Evolutionary conservation across 2,113 vertebrate genomes (phyloP), one percentile per base, ranked within the genome.

Genomic region (Blennius ocellaris): DNA sequence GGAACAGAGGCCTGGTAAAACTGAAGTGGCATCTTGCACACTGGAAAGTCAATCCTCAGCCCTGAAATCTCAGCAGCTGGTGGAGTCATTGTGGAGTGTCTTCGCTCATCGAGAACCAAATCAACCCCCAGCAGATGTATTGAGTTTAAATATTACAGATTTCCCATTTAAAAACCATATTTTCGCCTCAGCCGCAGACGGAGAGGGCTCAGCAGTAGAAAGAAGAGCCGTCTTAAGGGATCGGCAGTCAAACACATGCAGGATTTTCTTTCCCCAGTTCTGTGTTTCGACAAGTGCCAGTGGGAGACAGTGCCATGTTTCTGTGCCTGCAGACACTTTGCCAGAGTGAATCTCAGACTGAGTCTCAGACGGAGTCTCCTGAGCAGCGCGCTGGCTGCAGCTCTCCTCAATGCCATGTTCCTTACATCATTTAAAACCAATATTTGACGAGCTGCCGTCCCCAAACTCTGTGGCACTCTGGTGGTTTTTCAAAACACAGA

Each of bases 391-490:
- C 59, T 58, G 78, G 49, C 65, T 80, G 72, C 47, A 57, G 59
- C 66, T 69, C 48, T 75, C 65, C 78, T 75, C 40, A 70, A 81
- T 70, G 71, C 1, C 77, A 76, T 44, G 57, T 73, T 68, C 63
- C 87, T 88, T 71, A 72, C 76, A 79, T 85, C 85, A 82, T 71
- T 82, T 81, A 82, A 76, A 89, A 84, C 79, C 79, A 89, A 88
- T 88, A 85, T 90, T 89, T 83, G 82, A 87, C 69, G 78, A 78
- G 62, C 81, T 84, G 79, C 73, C 63, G 80, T 89, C 87, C 79
- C 85, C 64, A 64, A 81, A 86, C 78, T 73, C 78, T 58, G 64
- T 71, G 64, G 76, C 51, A 15, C 75, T 79, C 56, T 7, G 17
- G 37, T 43, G 71, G 2, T 8, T 56, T 69, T 61, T 57, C 5